Conservation (phyloP, 2,888 invertebrate species). For the Rhopalosiphum nymphaeae region DNA sequence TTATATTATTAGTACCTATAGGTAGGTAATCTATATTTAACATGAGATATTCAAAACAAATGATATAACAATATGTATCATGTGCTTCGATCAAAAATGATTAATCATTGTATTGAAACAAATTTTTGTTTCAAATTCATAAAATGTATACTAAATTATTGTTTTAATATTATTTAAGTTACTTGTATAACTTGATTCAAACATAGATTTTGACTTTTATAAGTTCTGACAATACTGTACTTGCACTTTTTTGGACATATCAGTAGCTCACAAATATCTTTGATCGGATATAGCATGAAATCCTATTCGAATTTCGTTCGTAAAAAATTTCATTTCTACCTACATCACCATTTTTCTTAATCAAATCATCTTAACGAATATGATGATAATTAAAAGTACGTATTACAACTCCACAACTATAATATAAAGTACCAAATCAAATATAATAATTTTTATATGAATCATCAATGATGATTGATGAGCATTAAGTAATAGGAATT, state of each 20-base stretch:
- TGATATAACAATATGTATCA: no score
- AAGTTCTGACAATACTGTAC: neutral
- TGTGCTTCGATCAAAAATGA: neutral
- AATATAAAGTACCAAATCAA: neutral
- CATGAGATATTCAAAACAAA: neutral
- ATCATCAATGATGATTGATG: neutral
- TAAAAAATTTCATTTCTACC: no score
- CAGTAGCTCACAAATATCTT: neutral
- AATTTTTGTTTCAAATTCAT: neutral
- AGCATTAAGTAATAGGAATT: neutral
- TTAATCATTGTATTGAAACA: neutral
- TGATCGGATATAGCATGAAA: no score
- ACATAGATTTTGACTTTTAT: neutral
- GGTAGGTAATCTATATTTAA: neutral
- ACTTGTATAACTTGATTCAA: neutral
- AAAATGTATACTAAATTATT: neutral
- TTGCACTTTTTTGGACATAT: neutral
- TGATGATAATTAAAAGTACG: neutral
- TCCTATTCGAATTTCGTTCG: neutral
- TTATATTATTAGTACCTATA: neutral
- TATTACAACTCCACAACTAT: no score
- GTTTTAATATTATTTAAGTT: neutral
- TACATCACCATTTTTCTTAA: no score
- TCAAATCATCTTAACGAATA: no score
- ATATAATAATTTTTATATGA: neutral